These are phyloP conservation scores for Petrocephalus schoutedeni DNA, from an alignment of 2,797 vertebrate genomes.

Conservation along the genomic window DNA sequence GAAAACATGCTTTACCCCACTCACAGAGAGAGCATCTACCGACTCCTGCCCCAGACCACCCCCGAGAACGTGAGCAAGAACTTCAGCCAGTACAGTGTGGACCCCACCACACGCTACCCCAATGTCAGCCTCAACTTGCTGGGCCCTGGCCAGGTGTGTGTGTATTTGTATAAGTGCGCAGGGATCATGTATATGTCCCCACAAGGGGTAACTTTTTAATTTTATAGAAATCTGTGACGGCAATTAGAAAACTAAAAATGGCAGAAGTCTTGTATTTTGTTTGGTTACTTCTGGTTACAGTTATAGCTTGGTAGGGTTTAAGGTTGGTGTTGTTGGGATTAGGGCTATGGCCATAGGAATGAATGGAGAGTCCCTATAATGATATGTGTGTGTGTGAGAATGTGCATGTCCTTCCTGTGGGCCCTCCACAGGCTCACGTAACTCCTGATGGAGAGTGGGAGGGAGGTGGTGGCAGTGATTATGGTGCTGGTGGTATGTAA, in stretches of 20 bases:
- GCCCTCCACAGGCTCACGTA: background rate
- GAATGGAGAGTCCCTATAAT: background rate
- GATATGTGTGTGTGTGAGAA: background rate
- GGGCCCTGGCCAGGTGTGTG: constrained; percentile 74
- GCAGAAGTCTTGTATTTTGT: background rate
- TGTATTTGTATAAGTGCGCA: background rate
- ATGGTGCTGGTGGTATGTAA: background rate
- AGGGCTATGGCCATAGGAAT: background rate
- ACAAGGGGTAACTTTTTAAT: no score
- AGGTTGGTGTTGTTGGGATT: background rate
- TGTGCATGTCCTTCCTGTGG: background rate
- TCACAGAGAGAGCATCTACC: constrained; percentile 84
- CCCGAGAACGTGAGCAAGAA: constrained; percentile 95
- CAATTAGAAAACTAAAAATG: background rate
- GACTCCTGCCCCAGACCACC: constrained; percentile 87
- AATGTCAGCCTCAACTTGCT: constrained; percentile 73
- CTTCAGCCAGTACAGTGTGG: constrained; percentile 79
- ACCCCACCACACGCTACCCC: constrained; percentile 82
- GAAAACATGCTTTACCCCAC: background rate
- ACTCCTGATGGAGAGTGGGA: background rate
- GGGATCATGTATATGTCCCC: no score
- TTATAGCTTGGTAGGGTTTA: background rate
- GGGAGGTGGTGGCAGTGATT: background rate
- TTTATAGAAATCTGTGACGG: background rate
- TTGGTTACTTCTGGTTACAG: background rate